A percentile compares a stretch with the other conserved stretches of the same genome.
Conservation (phyloP, 2,797 vertebrate genomes). For the Crypturellus tataupa region DNA sequence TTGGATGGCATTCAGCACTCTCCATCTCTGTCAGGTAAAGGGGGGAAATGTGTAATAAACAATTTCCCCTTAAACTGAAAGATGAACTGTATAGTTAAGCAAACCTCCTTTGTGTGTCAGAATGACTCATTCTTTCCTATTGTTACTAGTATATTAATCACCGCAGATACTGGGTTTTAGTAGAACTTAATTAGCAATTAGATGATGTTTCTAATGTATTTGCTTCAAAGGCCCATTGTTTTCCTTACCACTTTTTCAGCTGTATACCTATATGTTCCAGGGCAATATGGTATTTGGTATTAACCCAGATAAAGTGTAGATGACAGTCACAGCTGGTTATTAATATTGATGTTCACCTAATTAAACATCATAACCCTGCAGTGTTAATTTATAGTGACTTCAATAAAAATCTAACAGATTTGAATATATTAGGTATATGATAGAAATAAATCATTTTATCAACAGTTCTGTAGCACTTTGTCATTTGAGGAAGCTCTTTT, state of each 20-base stretch:
- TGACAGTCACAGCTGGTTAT: constrained; percentile 44
- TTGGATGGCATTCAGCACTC: constrained; percentile 36
- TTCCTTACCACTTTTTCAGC: constrained; percentile 53
- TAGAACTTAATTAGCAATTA: constrained; percentile 66
- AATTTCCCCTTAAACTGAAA: constrained; percentile 49
- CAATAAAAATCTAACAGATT: constrained; percentile 19
- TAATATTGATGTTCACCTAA: constrained; percentile 65
- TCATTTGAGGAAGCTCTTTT: neutral
- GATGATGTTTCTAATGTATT: constrained; percentile 56
- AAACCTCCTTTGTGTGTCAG: constrained; percentile 39
- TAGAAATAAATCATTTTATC: constrained; percentile 47
- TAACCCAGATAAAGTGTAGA: constrained; percentile 36
- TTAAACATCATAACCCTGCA: constrained; percentile 40
- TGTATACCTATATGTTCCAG: neutral
- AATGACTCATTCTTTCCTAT: constrained; percentile 55
- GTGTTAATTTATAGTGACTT: constrained; percentile 17
- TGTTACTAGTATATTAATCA: constrained; percentile 65
- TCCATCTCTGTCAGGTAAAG: constrained; percentile 18
- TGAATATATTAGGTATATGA: constrained; percentile 6
- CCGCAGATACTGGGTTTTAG: constrained; percentile 37
- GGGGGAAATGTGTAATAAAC: constrained; percentile 40
- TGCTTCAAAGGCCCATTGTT: constrained; percentile 31
- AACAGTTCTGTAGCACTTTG: neutral
- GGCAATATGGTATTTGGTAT: neutral
- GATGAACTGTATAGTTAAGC: constrained; percentile 65